Percentiles rank a stretch among this genome's conserved stretches.
Evolutionary conservation across 2,113 vertebrate genomes (phyloP).

Genomic region (Oncorhynchus clarkii): DNA sequence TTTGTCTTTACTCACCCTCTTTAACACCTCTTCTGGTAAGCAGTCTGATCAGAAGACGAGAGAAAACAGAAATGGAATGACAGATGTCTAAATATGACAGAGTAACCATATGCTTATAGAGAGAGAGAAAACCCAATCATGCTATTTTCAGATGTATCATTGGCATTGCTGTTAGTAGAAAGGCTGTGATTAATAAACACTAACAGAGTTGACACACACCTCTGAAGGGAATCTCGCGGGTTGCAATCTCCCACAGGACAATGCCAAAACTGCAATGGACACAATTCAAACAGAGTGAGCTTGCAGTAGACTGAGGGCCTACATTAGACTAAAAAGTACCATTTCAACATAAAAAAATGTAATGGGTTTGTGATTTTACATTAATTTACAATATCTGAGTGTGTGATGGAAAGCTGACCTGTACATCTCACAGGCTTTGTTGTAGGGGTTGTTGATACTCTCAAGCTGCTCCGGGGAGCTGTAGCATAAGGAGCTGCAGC

Average conservation of each 20-base stretch:
- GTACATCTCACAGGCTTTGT: conserved; percentile 82
- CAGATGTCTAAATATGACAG: no score
- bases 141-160: no score
- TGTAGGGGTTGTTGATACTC: conserved; percentile 62
- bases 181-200: not conserved
- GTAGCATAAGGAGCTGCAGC: conserved; percentile 67
- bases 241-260: conserved; percentile 85
- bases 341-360: not conserved
- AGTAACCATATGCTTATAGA: no score
- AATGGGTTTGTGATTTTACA: not conserved
- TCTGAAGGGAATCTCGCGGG: conserved; percentile 77
- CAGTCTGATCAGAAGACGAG: conserved; percentile 55
- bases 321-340: not conserved
- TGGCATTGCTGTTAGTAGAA: no score
- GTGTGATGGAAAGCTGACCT: conserved; percentile 62
- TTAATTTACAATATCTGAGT: no score
- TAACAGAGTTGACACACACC: conserved; percentile 61
- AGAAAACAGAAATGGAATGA: not conserved
- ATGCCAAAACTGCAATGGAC: conserved; percentile 83
- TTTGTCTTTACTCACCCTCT: conserved; percentile 61
- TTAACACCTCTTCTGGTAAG: conserved; percentile 44
- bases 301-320: not conserved
- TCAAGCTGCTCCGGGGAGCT: conserved; percentile 73
- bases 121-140: no score
- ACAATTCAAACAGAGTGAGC: not conserved